Percentiles rank a stretch among this genome's conserved stretches.
Conservation (phyloP, 1,140 invertebrate species). For the Drosophila ficusphila region DNA sequence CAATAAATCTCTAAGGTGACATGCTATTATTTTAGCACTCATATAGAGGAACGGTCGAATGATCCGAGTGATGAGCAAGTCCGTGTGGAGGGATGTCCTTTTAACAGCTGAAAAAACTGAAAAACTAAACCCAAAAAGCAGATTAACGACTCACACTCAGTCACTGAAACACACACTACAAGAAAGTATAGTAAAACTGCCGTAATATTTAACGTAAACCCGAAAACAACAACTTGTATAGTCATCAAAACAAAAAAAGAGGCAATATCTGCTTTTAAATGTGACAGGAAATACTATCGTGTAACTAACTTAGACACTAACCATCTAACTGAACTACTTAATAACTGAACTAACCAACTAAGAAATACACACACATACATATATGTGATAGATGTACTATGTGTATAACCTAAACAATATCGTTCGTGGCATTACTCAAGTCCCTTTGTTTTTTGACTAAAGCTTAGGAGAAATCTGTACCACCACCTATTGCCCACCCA, state of each 20-base stretch:
- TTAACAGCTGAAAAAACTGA: neutral
- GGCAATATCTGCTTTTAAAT: constrained; percentile 46
- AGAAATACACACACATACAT: constrained; percentile 12
- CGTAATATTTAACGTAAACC: constrained; percentile 59
- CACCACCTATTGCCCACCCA: constrained; percentile 8
- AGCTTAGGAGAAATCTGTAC: constrained; percentile 23
- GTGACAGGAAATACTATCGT: constrained; percentile 32
- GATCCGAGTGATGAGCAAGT: neutral
- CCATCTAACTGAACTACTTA: constrained; percentile 21
- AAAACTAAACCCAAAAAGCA: neutral
- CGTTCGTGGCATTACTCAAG: constrained; percentile 8
- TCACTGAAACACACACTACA: constrained; percentile 2
- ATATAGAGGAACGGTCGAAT: neutral
- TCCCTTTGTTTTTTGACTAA: constrained; percentile 38
- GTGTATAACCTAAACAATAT: constrained; percentile 16
- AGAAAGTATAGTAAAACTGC: constrained; percentile 65
- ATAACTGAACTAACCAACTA: constrained; percentile 38
- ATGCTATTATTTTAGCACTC: constrained; percentile 6
- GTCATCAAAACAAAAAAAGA: constrained; percentile 19
- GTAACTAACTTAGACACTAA: constrained; percentile 6
- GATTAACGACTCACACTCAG: neutral
- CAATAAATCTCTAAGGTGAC: constrained; percentile 20
- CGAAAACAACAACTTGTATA: constrained; percentile 48
- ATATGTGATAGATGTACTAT: constrained; percentile 29
- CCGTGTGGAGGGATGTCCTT: neutral